These are phyloP conservation scores for Macropodus opercularis DNA, from an alignment of 2,797 vertebrate genomes.

Conservation along the genomic window DNA sequence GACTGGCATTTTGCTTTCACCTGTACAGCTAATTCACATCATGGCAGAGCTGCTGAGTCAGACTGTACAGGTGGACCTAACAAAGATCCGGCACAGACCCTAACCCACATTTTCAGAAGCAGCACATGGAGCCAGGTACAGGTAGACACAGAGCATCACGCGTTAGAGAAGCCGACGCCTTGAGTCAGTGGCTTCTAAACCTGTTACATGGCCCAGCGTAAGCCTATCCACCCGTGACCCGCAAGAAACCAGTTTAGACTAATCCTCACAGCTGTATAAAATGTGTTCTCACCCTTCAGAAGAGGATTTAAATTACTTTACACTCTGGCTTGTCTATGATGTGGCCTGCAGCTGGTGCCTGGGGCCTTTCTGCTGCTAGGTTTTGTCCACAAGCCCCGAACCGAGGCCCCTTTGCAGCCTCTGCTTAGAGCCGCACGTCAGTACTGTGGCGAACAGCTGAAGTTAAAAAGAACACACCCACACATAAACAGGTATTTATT, in stretches of 20 bases:
- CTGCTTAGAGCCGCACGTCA: conserved; percentile 26
- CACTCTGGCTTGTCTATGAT: conserved; percentile 35
- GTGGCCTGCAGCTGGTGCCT: conserved; percentile 43
- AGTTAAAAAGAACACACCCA: conserved; percentile 27
- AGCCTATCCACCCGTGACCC: conserved; percentile 78
- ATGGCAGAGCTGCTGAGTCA: too few species aligned
- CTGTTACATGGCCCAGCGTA: conserved; percentile 75
- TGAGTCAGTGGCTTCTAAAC: conserved; percentile 72
- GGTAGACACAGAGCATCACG: conserved; percentile 15
- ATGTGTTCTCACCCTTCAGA: conserved; percentile 74
- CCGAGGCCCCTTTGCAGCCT: conserved; percentile 21
- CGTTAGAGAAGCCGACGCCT: conserved; percentile 34
- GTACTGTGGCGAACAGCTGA: neutral
- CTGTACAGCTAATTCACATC: too few species aligned
- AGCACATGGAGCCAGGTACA: too few species aligned
- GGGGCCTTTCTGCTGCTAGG: conserved; percentile 44
- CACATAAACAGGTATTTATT: conserved; percentile 44
- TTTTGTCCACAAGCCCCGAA: conserved; percentile 47
- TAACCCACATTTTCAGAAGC: too few species aligned
- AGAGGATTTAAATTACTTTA: conserved; percentile 79
- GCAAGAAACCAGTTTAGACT: conserved; percentile 74
- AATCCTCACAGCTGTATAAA: conserved; percentile 77
- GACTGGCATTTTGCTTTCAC: too few species aligned
- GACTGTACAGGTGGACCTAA: too few species aligned
- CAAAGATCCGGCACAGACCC: too few species aligned